Conservation (phyloP, 1,140 invertebrate genomes). For the Aphis gossypii region DNA sequence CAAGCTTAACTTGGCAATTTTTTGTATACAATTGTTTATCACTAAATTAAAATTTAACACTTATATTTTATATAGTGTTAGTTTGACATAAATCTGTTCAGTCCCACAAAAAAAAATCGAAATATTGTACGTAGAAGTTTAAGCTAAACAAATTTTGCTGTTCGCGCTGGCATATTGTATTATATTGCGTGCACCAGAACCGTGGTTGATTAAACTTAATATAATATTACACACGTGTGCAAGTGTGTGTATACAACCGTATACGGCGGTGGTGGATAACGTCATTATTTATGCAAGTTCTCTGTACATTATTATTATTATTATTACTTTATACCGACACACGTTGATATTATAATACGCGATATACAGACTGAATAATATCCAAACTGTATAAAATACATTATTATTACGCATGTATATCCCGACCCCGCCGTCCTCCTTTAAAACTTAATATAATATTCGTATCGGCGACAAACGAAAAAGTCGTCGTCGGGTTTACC, state of each 20-base stretch:
- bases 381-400: neutral
- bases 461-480: neutral
- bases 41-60: too few relatives aligned
- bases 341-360: neutral
- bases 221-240: neutral
- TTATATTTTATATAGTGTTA: too few relatives aligned
- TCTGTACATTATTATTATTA: neutral
- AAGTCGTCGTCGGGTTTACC: neutral
- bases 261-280: neutral
- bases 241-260: neutral
- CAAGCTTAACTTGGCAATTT: too few relatives aligned
- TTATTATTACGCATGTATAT: neutral
- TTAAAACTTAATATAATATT: conserved; percentile 15
- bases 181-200: neutral
- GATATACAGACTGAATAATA: neutral
- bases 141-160: neutral
- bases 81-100: neutral
- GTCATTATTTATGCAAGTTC: neutral
- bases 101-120: neutral
- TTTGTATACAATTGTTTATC: too few relatives aligned
- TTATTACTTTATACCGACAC: neutral
- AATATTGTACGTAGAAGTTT: neutral
- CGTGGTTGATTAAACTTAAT: neutral
- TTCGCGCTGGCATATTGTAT: neutral
- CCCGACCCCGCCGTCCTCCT: neutral